phyloP scores from a whole-genome alignment of 2,888 invertebrate genomes.

The Dichetophora obliterata region DNA sequence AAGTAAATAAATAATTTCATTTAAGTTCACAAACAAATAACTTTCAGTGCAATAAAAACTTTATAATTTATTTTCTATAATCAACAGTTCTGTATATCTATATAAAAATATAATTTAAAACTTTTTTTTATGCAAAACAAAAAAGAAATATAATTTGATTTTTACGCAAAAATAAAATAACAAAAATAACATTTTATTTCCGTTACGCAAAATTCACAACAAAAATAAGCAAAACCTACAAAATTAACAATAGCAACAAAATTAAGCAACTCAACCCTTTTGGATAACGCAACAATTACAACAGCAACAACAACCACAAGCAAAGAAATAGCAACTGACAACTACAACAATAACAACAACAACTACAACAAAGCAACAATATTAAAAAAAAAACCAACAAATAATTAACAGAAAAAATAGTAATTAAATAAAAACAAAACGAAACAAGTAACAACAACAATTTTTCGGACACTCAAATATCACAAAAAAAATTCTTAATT shows the following conservation, averaged over 20 bases:
- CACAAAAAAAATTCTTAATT: slow-evolving; percentile 40
- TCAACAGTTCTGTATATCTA: not conserved
- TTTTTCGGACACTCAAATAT: slow-evolving; percentile 48
- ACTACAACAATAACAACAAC: slow-evolving; percentile 45
- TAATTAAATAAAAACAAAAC: slow-evolving; percentile 52
- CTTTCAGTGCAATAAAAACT: slow-evolving; percentile 45
- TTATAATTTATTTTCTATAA: slow-evolving; percentile 11
- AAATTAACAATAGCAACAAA: slow-evolving; percentile 37
- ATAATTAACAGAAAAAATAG: slow-evolving; percentile 45
- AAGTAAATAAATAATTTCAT: slow-evolving; percentile 55
- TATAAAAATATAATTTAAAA: slow-evolving; percentile 7
- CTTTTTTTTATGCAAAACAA: not conserved
- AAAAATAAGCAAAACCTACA: slow-evolving; percentile 62
- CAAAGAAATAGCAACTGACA: slow-evolving; percentile 36
- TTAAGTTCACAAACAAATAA: slow-evolving; percentile 56
- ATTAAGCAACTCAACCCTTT: slow-evolving; percentile 43
- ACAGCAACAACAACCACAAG: slow-evolving; percentile 51
- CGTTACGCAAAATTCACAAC: slow-evolving; percentile 67
- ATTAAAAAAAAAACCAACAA: slow-evolving; percentile 33
- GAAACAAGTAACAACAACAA: slow-evolving; percentile 46
- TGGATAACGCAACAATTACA: slow-evolving; percentile 48
- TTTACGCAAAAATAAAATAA: slow-evolving; percentile 52
- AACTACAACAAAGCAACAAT: slow-evolving; percentile 26
- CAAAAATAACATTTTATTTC: slow-evolving; percentile 62
- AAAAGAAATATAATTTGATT: slow-evolving; percentile 42